phyloP scores from a whole-genome alignment of 2,888 invertebrate genomes.

The Mythimna loreyi region DNA sequence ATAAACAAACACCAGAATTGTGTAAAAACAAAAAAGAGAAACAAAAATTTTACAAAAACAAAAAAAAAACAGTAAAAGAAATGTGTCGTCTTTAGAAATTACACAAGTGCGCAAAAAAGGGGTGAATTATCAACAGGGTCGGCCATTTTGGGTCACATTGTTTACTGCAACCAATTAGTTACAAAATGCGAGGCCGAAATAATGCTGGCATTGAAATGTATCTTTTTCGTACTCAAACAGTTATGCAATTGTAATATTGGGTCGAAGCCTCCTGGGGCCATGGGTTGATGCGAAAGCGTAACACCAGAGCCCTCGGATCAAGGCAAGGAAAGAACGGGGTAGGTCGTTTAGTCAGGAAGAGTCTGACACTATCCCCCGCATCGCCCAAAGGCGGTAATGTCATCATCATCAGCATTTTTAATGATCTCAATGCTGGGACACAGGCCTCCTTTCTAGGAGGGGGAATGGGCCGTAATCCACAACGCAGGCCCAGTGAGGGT shows the following conservation, averaged over 20 bases:
- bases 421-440: no score
- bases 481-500: no score
- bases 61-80: conserved; percentile 54
- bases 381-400: no score
- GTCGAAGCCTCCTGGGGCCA: no score
- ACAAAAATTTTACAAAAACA: conserved; percentile 21
- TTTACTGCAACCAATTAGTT: conserved; percentile 70
- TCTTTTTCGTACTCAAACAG: conserved; percentile 38
- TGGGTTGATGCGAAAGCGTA: no score
- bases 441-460: no score
- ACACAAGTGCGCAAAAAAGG: conserved; percentile 63
- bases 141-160: conserved; percentile 60
- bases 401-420: no score
- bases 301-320: no score
- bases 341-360: no score
- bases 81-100: conserved; percentile 62
- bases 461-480: no score
- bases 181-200: conserved; percentile 61
- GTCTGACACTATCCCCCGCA: no score
- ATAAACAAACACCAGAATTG: conserved; percentile 23
- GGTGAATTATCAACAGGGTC: conserved; percentile 58
- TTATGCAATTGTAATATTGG: conserved; percentile 31
- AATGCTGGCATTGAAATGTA: conserved; percentile 50
- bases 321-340: no score
- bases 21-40: conserved; percentile 37